Evolutionary conservation across 1,140 invertebrate species (phyloP).

Genomic region (Hypothenemus hampei): DNA sequence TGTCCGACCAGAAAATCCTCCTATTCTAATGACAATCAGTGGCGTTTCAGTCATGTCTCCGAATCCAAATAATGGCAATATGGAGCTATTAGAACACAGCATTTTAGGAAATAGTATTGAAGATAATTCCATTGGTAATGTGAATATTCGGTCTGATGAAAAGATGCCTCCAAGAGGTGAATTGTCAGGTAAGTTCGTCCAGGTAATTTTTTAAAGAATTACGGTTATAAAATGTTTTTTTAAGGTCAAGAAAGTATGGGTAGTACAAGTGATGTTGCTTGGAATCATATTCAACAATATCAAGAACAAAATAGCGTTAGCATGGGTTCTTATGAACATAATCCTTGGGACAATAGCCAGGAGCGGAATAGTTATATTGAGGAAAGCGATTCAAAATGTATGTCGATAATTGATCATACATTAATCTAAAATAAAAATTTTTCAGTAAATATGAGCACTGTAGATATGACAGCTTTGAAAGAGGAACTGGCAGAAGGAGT

Average conservation of each 20-base stretch:
- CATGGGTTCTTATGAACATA: constrained; percentile 31
- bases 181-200: constrained; percentile 52
- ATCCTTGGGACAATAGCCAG: constrained; percentile 20
- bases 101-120: constrained; percentile 54
- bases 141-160: constrained; percentile 77
- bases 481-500: constrained; percentile 8
- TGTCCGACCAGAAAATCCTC: constrained; percentile 25
- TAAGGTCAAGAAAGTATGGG: constrained; percentile 71
- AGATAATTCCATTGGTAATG: constrained; percentile 54
- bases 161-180: constrained; percentile 78
- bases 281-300: constrained; percentile 39
- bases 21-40: constrained; percentile 39
- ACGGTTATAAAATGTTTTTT: neutral
- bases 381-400: constrained; percentile 11
- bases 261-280: constrained; percentile 39
- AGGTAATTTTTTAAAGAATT: neutral
- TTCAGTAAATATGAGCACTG: constrained; percentile 6
- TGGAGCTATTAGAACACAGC: constrained; percentile 34
- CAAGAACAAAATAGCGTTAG: constrained; percentile 43
- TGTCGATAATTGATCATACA: neutral
- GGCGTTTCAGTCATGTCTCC: constrained; percentile 24
- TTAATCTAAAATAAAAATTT: neutral
- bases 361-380: constrained; percentile 5
- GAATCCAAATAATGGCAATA: constrained; percentile 7
- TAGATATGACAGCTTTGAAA: constrained; percentile 10